Conservation (phyloP, 2,888 invertebrate species). For the Synanthedon tipuliformis region DNA sequence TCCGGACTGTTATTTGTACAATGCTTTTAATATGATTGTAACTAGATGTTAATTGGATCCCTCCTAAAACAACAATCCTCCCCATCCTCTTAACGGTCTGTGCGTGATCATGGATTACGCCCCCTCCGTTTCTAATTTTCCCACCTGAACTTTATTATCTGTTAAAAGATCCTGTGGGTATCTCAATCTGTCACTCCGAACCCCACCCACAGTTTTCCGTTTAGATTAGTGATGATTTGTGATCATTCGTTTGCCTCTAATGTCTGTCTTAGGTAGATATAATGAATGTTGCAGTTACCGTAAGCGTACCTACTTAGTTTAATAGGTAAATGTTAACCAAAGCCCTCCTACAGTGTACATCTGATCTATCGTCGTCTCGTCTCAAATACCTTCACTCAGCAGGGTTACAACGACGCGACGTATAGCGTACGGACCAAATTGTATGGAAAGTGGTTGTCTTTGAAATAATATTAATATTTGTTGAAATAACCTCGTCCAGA, state of each 20-base stretch:
- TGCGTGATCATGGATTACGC: background rate
- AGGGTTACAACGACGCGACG: slow-evolving; percentile 39
- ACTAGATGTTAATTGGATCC: too few relatives aligned
- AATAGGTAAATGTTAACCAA: slow-evolving; percentile 63
- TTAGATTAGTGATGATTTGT: background rate
- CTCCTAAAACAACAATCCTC: too few relatives aligned
- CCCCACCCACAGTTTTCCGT: background rate
- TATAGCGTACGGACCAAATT: slow-evolving; percentile 40
- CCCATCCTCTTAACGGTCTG: background rate
- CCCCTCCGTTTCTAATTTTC: background rate
- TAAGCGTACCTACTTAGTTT: slow-evolving; percentile 60
- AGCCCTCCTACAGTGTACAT: slow-evolving; percentile 41
- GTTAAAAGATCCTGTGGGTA: background rate
- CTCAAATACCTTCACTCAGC: slow-evolving; percentile 40
- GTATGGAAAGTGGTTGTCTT: slow-evolving; percentile 29
- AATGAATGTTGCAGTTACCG: slow-evolving; percentile 60
- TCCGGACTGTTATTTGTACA: slow-evolving; percentile 11
- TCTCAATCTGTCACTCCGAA: background rate
- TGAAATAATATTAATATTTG: slow-evolving; percentile 23
- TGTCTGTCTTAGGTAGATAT: slow-evolving; percentile 39
- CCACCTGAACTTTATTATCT: background rate
- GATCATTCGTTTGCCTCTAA: background rate
- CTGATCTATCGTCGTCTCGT: slow-evolving; percentile 39
- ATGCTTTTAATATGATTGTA: background rate
- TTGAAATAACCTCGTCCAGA: slow-evolving; percentile 32